These are phyloP conservation scores for Halcyon malimbica DNA, from an alignment of 2,113 vertebrate species.

Conservation along the genomic window DNA sequence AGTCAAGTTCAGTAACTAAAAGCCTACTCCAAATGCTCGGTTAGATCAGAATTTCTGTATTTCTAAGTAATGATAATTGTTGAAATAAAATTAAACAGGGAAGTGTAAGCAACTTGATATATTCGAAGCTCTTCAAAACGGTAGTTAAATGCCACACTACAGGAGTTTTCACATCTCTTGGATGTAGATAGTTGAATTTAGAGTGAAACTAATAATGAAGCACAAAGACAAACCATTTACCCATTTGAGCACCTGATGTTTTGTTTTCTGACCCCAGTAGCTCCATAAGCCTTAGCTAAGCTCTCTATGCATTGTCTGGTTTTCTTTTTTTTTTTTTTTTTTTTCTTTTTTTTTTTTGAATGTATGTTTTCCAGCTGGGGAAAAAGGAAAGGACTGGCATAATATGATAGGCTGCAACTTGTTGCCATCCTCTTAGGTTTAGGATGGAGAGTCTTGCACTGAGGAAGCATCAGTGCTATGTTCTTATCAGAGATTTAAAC, in stretches of 20 bases:
- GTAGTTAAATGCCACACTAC: background rate
- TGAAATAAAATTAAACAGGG: background rate
- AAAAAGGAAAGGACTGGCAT: background rate
- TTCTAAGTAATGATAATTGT: background rate
- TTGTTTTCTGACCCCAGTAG: background rate
- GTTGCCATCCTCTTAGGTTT: background rate
- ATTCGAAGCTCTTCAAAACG: background rate
- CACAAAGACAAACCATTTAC: background rate
- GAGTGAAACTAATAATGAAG: background rate
- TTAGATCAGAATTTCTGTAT: background rate
- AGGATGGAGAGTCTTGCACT: background rate
- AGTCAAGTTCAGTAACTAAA: background rate
- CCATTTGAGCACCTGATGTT: background rate
- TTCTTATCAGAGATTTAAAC: background rate
- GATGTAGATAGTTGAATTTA: background rate
- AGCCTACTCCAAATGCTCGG: background rate
- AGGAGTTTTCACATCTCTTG: background rate
- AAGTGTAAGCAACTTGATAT: background rate
- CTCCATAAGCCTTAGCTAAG: background rate
- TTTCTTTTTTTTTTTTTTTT: background rate
- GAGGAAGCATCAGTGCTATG: background rate
- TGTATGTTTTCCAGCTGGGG: background rate
- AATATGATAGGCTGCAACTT: background rate
- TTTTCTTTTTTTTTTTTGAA: background rate
- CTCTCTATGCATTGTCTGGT: fast-evolving